Conservation (phyloP, 1,140 invertebrate genomes). For the Copidosoma floridanum region DNA sequence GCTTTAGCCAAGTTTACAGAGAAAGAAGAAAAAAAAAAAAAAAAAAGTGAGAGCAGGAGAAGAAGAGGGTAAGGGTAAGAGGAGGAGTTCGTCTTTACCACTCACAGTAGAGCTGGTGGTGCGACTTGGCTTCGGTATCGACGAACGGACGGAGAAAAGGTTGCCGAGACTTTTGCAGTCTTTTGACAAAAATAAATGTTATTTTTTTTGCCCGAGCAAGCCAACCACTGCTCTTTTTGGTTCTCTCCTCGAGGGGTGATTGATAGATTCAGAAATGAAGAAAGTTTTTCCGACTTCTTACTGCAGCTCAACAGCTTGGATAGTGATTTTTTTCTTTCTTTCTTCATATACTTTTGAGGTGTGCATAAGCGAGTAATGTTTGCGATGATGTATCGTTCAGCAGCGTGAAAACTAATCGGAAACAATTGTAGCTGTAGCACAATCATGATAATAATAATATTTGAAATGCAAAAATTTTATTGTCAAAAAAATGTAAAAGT, state of each 20-base stretch:
- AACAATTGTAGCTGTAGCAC: too few relatives aligned
- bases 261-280: conserved; percentile 24
- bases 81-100: conserved; percentile 1
- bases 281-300: too few relatives aligned
- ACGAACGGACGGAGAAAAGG: background rate
- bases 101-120: too few relatives aligned
- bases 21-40: background rate
- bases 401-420: too few relatives aligned
- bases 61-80: conserved; percentile 5
- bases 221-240: too few relatives aligned
- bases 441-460: too few relatives aligned
- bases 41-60: background rate
- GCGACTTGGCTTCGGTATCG: conserved; percentile 17
- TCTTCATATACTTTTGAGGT: background rate
- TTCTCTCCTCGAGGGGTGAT: conserved; percentile 10
- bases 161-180: too few relatives aligned
- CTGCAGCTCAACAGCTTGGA: too few relatives aligned
- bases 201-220: background rate
- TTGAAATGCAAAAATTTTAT: too few relatives aligned
- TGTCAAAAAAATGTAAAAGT: too few relatives aligned
- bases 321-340: too few relatives aligned
- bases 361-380: background rate
- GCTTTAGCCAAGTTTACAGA: conserved; percentile 21
- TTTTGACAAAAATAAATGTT: conserved; percentile 14
- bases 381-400: too few relatives aligned